A percentile compares a stretch with the other conserved stretches of the same genome.
These are phyloP conservation scores for Camelus bactrianus DNA, from an alignment of 2,113 vertebrate genomes.

Conservation along the genomic window DNA sequence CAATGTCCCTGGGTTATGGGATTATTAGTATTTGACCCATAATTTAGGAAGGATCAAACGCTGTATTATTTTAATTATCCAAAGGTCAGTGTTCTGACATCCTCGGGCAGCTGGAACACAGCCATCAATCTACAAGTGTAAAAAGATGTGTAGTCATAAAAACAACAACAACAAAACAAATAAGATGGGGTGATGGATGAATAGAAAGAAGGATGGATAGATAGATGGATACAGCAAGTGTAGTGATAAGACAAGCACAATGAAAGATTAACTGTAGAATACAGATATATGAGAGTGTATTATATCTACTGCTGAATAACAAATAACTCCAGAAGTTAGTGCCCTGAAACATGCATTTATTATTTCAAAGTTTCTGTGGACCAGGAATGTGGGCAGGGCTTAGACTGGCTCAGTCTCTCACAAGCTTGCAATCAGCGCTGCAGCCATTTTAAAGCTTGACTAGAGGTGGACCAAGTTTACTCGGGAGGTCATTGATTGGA, in stretches of 20 bases:
- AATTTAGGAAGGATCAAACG: conserved; percentile 8
- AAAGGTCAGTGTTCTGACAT: conserved; percentile 6
- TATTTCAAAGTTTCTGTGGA: background rate
- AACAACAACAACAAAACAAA: background rate
- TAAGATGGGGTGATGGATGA: background rate
- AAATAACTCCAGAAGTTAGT: conserved; percentile 12
- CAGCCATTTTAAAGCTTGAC: background rate
- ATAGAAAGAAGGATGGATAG: background rate
- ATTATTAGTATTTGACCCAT: background rate
- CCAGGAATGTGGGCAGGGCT: background rate
- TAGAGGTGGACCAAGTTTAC: background rate
- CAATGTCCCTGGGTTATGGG: background rate
- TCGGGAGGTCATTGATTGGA: background rate
- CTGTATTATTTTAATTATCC: conserved; percentile 21
- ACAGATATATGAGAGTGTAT: background rate
- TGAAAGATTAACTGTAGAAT: background rate
- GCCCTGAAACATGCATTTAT: background rate
- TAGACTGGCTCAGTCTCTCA: background rate
- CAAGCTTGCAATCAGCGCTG: background rate
- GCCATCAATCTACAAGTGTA: background rate
- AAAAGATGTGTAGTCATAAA: background rate
- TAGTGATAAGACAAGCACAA: background rate
- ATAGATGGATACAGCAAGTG: background rate
- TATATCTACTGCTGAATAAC: background rate
- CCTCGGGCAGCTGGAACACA: background rate